phyloP scores from a whole-genome alignment of 2,888 invertebrate species.

The Apodemia mormo region DNA sequence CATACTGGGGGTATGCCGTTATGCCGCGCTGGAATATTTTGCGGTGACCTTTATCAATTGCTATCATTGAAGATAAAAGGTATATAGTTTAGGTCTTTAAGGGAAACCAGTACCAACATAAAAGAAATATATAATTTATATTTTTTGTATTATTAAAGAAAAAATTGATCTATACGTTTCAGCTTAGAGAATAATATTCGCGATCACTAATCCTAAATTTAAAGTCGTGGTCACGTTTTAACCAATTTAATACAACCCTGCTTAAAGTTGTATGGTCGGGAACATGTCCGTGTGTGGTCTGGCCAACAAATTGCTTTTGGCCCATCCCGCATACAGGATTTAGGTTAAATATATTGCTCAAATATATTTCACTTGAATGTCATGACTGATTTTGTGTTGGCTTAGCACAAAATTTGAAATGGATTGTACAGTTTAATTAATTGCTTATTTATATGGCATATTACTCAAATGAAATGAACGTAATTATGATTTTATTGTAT shows the following conservation, averaged over 20 bases:
- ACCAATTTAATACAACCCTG: conserved; percentile 9
- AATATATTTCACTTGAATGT: conserved; percentile 12
- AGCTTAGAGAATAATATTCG: neutral
- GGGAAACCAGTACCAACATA: no score
- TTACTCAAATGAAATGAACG: neutral
- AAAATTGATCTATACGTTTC: neutral
- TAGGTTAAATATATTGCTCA: conserved; percentile 10
- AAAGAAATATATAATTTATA: no score
- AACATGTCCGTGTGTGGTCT: conserved; percentile 2
- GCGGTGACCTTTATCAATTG: no score
- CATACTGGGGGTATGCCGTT: no score
- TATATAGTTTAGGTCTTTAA: no score
- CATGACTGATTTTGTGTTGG: conserved; percentile 10
- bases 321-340: conserved; percentile 10
- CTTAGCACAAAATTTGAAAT: neutral
- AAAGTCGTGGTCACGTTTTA: conserved; percentile 9
- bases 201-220: neutral
- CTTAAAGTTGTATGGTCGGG: neutral
- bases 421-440: conserved; percentile 1
- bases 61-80: no score
- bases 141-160: no score
- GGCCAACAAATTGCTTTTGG: conserved; percentile 13
- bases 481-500: neutral
- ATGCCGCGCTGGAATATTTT: no score
- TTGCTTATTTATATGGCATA: conserved; percentile 1